Base-by-base conservation (phyloP, 2,113 vertebrate genomes). In the Colaptes auratus region DNA sequence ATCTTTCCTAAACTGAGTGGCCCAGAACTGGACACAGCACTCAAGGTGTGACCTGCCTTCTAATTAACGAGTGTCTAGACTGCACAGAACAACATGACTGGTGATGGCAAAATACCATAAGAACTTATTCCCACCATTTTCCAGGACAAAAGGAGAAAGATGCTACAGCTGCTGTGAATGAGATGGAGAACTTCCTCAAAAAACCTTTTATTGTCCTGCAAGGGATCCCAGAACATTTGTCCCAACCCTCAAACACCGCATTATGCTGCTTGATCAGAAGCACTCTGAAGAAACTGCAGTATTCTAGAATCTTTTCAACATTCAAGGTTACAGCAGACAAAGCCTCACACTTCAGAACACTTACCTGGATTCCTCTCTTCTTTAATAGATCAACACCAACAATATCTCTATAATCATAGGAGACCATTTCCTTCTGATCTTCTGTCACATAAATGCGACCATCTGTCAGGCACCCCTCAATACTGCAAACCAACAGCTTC, bases 381-480 rank as follows among this genome's bases (percentile, higher is more conserved):
- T 98, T 96, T 87, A 99, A 95, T 55, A 98, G 98, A 78, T 87
- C 58, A 30, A 99, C 97, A 67, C 98, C 98, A 53, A 90, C 84
- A 55, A 88, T 90, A 96, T 99, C 99, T 95, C 97, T 98, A 78
- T 91, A 94, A 92, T 98, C 98, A 0, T 98, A 94, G 46, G 98
- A 99, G 50, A 98, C 83, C 96, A 98, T 98, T 95, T 99, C 98
- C 93, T 98, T 98, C 48, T 96, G 97, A 21, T 97, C 97, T 28
- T 82, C 96, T 18, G 98, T 98, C 73, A 99, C 66, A 39, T 97
- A 98, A 88, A 99, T 96, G 90, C 97, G 97, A 10, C 98, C 99
- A 5, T 99, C 98, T 9, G 99, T 99, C 86, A 99, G 96, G 92
- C 99, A 99, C 15, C 98, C 99, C 10, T 98, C 99, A 46, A 99